Conservation (phyloP, 2,888 invertebrate species). For the Andricus quercusramuli region DNA sequence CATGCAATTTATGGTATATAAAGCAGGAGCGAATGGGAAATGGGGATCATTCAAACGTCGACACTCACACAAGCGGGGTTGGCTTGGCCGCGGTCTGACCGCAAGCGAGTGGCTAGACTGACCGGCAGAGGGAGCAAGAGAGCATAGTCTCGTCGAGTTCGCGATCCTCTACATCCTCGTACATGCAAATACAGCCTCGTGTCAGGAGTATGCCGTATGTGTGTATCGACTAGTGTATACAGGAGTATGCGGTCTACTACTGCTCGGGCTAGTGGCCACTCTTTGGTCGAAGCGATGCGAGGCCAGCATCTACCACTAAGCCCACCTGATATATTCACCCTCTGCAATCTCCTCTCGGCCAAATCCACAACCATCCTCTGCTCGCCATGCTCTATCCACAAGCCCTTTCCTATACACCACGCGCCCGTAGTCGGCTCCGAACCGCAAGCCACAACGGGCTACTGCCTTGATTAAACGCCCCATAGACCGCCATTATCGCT, state of each 20-base stretch:
- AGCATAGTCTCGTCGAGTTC: slow-evolving; percentile 28
- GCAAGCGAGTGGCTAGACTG: slow-evolving; percentile 33
- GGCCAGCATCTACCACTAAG: slow-evolving; percentile 75
- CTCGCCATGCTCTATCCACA: slow-evolving; percentile 43
- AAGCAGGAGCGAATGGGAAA: background rate
- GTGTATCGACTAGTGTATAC: slow-evolving; percentile 28
- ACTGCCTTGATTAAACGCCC: slow-evolving; percentile 79
- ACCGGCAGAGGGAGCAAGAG: slow-evolving; percentile 25
- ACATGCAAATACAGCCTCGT: slow-evolving; percentile 19
- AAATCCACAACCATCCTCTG: slow-evolving; percentile 50
- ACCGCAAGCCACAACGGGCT: slow-evolving; percentile 78
- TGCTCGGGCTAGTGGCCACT: slow-evolving; percentile 71
- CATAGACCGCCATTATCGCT: slow-evolving; percentile 79
- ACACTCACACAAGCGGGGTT: slow-evolving; percentile 26
- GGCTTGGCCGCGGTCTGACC: slow-evolving; percentile 26
- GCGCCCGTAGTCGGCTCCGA: slow-evolving; percentile 67
- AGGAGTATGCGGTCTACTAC: slow-evolving; percentile 57
- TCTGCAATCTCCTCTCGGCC: slow-evolving; percentile 53
- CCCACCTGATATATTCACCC: slow-evolving; percentile 75
- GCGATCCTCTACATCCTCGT: slow-evolving; percentile 18
- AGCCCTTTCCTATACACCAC: slow-evolving; percentile 71
- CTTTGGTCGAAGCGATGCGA: slow-evolving; percentile 74
- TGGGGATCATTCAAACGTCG: slow-evolving; percentile 33
- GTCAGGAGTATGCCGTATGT: slow-evolving; percentile 26
- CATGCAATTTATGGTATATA: slow-evolving; percentile 4